Evolutionary conservation across 2,888 invertebrate species (phyloP), one percentile per base, ranked within the genome.

Genomic region (Pseudococcus longispinus): DNA sequence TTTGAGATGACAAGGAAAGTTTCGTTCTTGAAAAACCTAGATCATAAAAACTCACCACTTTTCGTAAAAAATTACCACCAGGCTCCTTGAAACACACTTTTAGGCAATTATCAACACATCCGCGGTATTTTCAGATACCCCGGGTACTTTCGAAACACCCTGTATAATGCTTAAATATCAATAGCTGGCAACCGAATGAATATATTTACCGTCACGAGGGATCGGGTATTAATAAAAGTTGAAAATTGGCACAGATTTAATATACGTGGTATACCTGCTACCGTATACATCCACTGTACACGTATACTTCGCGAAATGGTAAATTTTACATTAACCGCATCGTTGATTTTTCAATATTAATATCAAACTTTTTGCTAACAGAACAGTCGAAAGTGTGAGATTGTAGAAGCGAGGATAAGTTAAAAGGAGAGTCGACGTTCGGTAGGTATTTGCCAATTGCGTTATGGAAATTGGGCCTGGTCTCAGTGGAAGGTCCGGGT

Each of bases 291-390:
- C 2, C 37, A 4, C n/a, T n/a, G n/a, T n/a, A n/a, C n/a, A n/a
- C n/a, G n/a, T n/a, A 37, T 9, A 37, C 9, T 4, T 37, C 15
- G 6, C 55, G n/a, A 55, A 55, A 55, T 70, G 18, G 74, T 74
- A 80, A 80, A 37, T 80, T 80, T 9, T 42, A 9, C 42, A 20
- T 80, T 80, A 80, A 11, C 37, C 77, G 77, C 42, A n/a, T 80
- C 77, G 77, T 42, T 70, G 70, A 70, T 42, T 80, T 80, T 80
- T 80, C 77, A 20, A 80, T 80, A 80, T 80, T 42, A 80, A 80
- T 80, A 80, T 15, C 20, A 80, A 80, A 80, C 77, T 80, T 80
- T 80, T 80, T 20, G 15, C 37, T 37, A n/a, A n/a, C n/a, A n/a
- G n/a, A 20, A 20, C 42, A 6, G n/a, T 20, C 42, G 26, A 74